Conservation (phyloP, 2,113 vertebrate genomes). For the Cephalopholis sonnerati region DNA sequence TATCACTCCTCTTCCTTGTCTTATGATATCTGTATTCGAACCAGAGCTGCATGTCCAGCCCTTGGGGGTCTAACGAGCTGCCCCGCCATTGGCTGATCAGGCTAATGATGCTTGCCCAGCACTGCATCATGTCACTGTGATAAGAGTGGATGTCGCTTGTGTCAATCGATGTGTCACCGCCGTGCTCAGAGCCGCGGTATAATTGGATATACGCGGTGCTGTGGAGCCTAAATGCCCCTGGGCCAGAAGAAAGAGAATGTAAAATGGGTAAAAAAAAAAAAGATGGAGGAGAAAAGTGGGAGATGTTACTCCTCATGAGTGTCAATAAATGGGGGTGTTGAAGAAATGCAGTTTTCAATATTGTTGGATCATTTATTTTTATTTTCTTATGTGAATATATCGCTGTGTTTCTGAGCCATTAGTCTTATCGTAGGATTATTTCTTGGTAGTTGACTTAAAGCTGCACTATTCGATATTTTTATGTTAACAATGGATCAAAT, state of each 20-base stretch:
- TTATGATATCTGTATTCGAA: slow-evolving; percentile 60
- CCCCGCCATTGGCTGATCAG: slow-evolving; percentile 64
- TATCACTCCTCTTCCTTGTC: slow-evolving; percentile 42
- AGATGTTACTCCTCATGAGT: slow-evolving; percentile 37
- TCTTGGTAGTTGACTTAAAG: neutral
- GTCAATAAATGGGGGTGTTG: slow-evolving; percentile 21
- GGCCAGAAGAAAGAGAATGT: slow-evolving; percentile 40
- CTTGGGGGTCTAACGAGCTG: slow-evolving; percentile 41
- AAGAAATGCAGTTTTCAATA: neutral
- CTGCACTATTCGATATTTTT: neutral
- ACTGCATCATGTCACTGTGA: slow-evolving; percentile 70
- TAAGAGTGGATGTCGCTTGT: slow-evolving; percentile 69
- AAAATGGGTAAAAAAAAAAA: slow-evolving; percentile 12
- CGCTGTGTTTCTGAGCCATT: neutral
- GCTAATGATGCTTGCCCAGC: slow-evolving; percentile 71
- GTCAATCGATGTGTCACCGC: slow-evolving; percentile 75
- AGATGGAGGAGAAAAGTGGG: slow-evolving; percentile 34
- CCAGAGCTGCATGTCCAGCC: slow-evolving; percentile 42
- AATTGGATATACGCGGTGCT: slow-evolving; percentile 65
- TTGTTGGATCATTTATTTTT: slow-evolving; percentile 30
- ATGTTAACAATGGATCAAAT: neutral
- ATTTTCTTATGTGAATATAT: neutral
- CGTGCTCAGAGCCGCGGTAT: slow-evolving; percentile 58
- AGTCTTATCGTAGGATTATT: neutral
- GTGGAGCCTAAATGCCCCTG: slow-evolving; percentile 52